These are phyloP conservation scores for Nemopilema nomurai DNA, from an alignment of 30 jellyfish, hydroid and myxozoan genomes.

Conservation along the genomic window DNA sequence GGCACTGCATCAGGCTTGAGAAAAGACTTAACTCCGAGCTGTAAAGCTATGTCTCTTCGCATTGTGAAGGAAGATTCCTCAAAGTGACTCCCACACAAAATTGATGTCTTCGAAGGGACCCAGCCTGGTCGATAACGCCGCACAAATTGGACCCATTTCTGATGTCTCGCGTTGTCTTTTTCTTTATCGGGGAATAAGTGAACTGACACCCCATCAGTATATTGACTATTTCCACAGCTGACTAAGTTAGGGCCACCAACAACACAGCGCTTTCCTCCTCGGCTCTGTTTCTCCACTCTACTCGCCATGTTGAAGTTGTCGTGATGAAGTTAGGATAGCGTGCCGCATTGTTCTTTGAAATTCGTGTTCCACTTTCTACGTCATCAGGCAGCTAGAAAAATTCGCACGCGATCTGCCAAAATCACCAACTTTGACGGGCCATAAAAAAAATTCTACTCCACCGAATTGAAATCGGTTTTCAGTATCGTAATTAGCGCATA, in stretches of 20 bases:
- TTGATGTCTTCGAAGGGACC: not conserved
- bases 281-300: not conserved
- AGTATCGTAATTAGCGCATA: not conserved
- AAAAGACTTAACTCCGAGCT: slow-evolving; percentile 28
- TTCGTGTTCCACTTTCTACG: slow-evolving; percentile 13
- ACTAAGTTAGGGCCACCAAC: not conserved
- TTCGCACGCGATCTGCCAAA: slow-evolving; percentile 22
- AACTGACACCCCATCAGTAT: slow-evolving; percentile 17
- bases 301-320: not conserved
- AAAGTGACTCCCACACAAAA: slow-evolving; percentile 30
- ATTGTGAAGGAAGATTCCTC: slow-evolving; percentile 31
- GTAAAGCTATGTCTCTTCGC: slow-evolving; percentile 35
- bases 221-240: slow-evolving; percentile 23
- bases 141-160: slow-evolving; percentile 16
- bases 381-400: slow-evolving; percentile 6
- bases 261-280: not conserved
- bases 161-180: not conserved
- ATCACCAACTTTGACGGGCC: slow-evolving; percentile 1
- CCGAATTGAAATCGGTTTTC: slow-evolving; percentile 1
- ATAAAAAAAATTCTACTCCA: not conserved
- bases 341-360: not conserved
- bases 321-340: not conserved
- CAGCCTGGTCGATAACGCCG: slow-evolving; percentile 26
- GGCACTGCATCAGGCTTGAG: slow-evolving; percentile 56
- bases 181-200: slow-evolving; percentile 18